Evolutionary conservation across 2,797 vertebrate species (phyloP).

Genomic region (Bovichtus diacanthus): DNA sequence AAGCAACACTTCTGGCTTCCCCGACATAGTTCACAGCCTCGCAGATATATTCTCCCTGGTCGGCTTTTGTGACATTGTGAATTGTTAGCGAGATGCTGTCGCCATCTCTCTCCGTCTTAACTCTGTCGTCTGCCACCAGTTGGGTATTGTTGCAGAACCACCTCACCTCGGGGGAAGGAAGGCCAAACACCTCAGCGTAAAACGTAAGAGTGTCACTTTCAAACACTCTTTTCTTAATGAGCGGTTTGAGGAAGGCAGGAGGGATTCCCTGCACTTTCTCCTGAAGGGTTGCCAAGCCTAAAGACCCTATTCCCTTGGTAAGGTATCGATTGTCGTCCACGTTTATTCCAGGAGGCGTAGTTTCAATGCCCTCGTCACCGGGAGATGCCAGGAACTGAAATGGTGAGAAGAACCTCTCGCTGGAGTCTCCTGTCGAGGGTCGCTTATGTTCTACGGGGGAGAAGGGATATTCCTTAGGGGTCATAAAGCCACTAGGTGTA

Average conservation of each 20-base stretch:
- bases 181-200: constrained; percentile 91
- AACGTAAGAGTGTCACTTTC: constrained; percentile 90
- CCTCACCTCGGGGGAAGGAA: constrained; percentile 92
- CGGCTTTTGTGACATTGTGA: constrained; percentile 84
- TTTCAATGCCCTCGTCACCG: constrained; percentile 85
- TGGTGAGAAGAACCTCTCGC: constrained; percentile 85
- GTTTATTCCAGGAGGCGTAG: constrained; percentile 65
- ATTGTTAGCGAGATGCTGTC: constrained; percentile 89
- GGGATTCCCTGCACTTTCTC: constrained; percentile 94
- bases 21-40: constrained; percentile 95
- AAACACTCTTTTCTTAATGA: constrained; percentile 89
- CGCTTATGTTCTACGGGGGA: constrained; percentile 76
- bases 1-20: constrained; percentile 92
- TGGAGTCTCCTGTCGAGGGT: constrained; percentile 78
- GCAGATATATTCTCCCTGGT: constrained; percentile 95
- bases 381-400: constrained; percentile 87
- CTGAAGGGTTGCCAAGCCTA: constrained; percentile 86
- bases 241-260: constrained; percentile 94
- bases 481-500: constrained; percentile 77
- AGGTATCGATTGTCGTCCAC: constrained; percentile 81
- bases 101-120: constrained; percentile 89
- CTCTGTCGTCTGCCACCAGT: constrained; percentile 84
- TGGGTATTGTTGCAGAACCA: constrained; percentile 95
- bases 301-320: constrained; percentile 78
- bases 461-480: constrained; percentile 82